Percentiles rank a stretch among this genome's conserved stretches.
Conservation (phyloP, 2,888 invertebrate species). For the Villa cingulata region DNA sequence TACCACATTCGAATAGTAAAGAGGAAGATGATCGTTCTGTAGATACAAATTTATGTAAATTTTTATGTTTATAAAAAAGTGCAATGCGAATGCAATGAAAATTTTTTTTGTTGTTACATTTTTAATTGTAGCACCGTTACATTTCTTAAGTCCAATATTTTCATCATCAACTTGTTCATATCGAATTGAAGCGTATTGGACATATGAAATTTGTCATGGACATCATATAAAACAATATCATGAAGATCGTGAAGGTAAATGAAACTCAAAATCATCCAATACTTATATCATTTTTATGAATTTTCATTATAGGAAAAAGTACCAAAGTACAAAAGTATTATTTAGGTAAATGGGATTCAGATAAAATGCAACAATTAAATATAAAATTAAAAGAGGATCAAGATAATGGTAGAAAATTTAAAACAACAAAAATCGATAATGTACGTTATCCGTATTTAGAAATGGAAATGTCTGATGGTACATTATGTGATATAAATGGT, state of each 20-base stretch:
- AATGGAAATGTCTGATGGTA: slow-evolving; percentile 77
- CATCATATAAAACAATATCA: slow-evolving; percentile 85
- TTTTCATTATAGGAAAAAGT: slow-evolving; percentile 45
- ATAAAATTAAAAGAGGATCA: slow-evolving; percentile 38
- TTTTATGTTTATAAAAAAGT: background rate
- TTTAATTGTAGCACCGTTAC: slow-evolving; percentile 46
- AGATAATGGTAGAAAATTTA: slow-evolving; percentile 43
- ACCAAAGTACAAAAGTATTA: slow-evolving; percentile 73
- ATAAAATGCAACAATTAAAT: slow-evolving; percentile 46
- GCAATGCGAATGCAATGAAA: background rate
- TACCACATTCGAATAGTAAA: slow-evolving; percentile 49
- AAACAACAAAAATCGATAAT: slow-evolving; percentile 73
- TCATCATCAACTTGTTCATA: slow-evolving; percentile 69
- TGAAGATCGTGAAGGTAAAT: slow-evolving; percentile 71
- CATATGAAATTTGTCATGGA: slow-evolving; percentile 93
- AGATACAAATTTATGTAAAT: slow-evolving; percentile 26
- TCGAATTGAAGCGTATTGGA: slow-evolving; percentile 84
- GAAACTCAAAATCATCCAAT: background rate
- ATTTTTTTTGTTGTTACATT: background rate
- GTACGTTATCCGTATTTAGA: slow-evolving; percentile 75
- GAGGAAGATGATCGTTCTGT: slow-evolving; percentile 29
- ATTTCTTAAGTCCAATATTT: slow-evolving; percentile 64
- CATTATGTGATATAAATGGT: slow-evolving; percentile 80
- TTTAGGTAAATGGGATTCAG: slow-evolving; percentile 62
- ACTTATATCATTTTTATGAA: background rate